phyloP scores from a whole-genome alignment of 2,888 invertebrate species.

The Scaeva pyrastri region DNA sequence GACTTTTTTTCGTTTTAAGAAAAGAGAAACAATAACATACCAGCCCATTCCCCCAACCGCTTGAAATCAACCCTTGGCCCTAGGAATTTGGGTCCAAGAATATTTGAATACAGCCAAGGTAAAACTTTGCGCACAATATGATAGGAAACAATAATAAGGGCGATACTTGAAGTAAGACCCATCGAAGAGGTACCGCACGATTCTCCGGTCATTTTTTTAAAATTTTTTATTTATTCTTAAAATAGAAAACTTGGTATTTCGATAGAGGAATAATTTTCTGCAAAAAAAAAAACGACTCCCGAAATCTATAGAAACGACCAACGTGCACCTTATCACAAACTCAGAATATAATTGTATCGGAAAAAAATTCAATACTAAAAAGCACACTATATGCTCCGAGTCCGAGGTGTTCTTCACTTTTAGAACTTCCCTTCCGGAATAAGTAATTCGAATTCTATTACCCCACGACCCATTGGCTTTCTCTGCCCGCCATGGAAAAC shows the following conservation, averaged over 20 bases:
- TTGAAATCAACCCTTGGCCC: conserved; percentile 87
- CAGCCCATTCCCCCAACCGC: conserved; percentile 91
- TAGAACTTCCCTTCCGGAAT: conserved; percentile 64
- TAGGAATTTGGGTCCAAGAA: conserved; percentile 86
- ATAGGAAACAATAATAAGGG: conserved; percentile 80
- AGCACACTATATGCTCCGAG: conserved; percentile 35
- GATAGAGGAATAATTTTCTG: background rate
- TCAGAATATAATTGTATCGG: conserved; percentile 19
- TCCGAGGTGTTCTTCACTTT: conserved; percentile 47
- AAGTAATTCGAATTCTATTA: conserved; percentile 53
- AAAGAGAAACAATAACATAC: conserved; percentile 85
- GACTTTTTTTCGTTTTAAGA: background rate
- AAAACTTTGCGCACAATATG: conserved; percentile 82
- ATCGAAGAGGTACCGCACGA: conserved; percentile 46
- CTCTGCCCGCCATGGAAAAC: conserved; percentile 32
- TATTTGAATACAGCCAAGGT: conserved; percentile 83
- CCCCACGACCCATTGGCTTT: conserved; percentile 59
- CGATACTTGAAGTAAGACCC: conserved; percentile 77
- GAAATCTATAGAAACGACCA: background rate
- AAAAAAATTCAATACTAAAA: conserved; percentile 19
- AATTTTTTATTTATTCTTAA: too few relatives aligned
- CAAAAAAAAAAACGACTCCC: too few relatives aligned
- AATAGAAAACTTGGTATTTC: conserved; percentile 20
- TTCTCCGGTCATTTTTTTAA: background rate
- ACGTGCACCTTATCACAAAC: conserved; percentile 57